Conservation (phyloP, 2,888 invertebrate species). For the Antheraea assamensis region DNA sequence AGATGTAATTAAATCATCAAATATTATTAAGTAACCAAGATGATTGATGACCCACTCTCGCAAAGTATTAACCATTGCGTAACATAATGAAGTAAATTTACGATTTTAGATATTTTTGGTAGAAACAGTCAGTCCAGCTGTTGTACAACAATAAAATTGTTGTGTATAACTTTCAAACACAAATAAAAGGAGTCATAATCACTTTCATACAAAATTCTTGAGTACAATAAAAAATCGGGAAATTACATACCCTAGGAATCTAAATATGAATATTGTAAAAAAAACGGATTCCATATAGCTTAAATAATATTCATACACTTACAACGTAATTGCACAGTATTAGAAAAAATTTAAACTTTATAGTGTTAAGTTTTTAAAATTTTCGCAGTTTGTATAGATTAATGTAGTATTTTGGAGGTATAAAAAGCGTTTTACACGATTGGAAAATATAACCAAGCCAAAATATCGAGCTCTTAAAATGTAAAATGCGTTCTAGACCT, state of each 20-base stretch:
- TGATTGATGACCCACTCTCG: not conserved
- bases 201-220: not conserved
- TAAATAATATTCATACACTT: not conserved
- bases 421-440: too few species aligned
- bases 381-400: too few species aligned
- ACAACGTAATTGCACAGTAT: too few species aligned
- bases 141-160: not conserved
- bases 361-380: too few species aligned
- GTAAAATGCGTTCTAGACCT: too few species aligned
- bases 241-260: not conserved
- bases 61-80: not conserved
- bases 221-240: not conserved
- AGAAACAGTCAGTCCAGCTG: conserved; percentile 3
- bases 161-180: not conserved
- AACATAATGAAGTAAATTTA: not conserved
- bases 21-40: not conserved
- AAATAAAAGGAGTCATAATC: not conserved
- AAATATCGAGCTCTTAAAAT: too few species aligned
- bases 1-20: not conserved
- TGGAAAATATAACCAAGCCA: too few species aligned
- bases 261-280: not conserved
- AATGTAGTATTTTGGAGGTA: too few species aligned
- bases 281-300: not conserved
- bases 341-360: too few species aligned
- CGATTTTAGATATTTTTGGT: not conserved